Evolutionary conservation across 1,140 invertebrate species (phyloP), one percentile per base, ranked within the genome.

Genomic region (Archivesica marissinica): DNA sequence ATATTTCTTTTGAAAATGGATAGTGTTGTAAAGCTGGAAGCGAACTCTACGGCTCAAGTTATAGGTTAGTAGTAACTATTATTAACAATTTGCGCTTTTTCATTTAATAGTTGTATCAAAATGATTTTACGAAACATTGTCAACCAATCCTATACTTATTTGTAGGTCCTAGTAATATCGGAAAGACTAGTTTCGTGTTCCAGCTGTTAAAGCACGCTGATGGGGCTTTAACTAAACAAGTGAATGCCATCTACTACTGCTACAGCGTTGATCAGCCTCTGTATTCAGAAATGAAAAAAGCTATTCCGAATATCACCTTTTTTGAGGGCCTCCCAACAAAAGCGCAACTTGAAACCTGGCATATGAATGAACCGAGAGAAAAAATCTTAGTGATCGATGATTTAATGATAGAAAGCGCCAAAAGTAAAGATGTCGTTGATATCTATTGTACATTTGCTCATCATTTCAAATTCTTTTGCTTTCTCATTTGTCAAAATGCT

Each of bases 241-340:
- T 76, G 2, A 54, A 76, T 56, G 47, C 74, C 23, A 76, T 76
- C 23, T 76, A 76, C 28, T 76, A 56, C 44, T 76, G 74, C 74
- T 76, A 76, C 23, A 56, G 74, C 38, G 74, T 76, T n/a, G 74
- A 76, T 76, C 74, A 76, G 35, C 70, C 70, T 47, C 47, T 74
- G 20, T 50, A 74, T n/a, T 39, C 70, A 2, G 70, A 74, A 44
- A 56, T 76, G 15, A 76, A 76, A 56, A 35, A 33, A 76, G 52
- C 13, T 52, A 54, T 56, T 20, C 74, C 74, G 13, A 4, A 23
- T 20, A 59, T 76, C n/a, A 76, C 47, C 28, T 76, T 76, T 76
- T 33, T 35, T n/a, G 74, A 76, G 39, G 74, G 74, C 23, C 74
- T 76, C 20, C 74, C 74, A n/a, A 54, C 74, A 30, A 76, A 76